Percentiles rank a stretch among this genome's conserved stretches.
These are phyloP conservation scores for Margarornis squamiger DNA, from an alignment of 2,797 vertebrate species.

Conservation along the genomic window DNA sequence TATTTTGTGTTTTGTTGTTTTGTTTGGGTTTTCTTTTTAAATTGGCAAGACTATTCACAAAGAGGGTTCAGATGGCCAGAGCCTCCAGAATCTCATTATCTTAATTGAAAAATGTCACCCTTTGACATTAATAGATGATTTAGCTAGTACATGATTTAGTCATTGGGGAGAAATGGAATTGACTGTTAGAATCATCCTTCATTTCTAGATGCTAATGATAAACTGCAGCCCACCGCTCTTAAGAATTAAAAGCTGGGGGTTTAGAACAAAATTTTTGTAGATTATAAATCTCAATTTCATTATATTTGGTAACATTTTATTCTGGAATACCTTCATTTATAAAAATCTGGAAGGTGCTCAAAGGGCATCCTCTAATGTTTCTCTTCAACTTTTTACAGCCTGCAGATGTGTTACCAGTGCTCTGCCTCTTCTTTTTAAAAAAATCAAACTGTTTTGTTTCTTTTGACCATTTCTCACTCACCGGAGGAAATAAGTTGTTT, in stretches of 20 bases:
- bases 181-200: background rate
- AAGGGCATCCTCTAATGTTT: background rate
- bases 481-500: background rate
- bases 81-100: slow-evolving; percentile 46
- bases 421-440: background rate
- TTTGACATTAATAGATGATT: slow-evolving; percentile 29
- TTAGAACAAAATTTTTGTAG: background rate
- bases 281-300: background rate
- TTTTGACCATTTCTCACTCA: background rate
- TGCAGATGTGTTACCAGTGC: background rate
- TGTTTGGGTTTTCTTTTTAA: background rate
- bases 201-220: slow-evolving; percentile 5
- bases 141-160: background rate
- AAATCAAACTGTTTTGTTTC: background rate
- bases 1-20: background rate
- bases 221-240: background rate
- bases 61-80: slow-evolving; percentile 21
- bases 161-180: slow-evolving; percentile 19
- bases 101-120: slow-evolving; percentile 43
- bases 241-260: background rate
- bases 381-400: background rate
- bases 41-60: background rate
- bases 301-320: background rate
- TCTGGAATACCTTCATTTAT: background rate
- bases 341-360: background rate